These are phyloP conservation scores for Cromileptes altivelis DNA, from an alignment of 2,113 vertebrate species.

Conservation along the genomic window DNA sequence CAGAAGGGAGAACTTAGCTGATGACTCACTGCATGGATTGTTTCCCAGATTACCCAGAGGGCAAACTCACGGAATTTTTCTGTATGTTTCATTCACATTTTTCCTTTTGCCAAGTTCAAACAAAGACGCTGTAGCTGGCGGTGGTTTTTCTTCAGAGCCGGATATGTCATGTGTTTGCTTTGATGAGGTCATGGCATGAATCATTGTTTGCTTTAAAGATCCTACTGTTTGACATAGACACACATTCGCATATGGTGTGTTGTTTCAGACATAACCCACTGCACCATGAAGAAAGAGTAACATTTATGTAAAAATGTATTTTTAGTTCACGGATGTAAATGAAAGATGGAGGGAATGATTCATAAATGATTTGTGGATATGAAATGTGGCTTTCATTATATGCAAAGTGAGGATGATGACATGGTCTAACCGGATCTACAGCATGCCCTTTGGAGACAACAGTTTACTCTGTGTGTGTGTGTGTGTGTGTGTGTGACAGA, in stretches of 20 bases:
- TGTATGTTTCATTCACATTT: constrained; percentile 58
- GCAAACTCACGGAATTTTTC: constrained; percentile 56
- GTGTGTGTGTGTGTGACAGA: neutral
- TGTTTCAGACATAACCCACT: constrained; percentile 9
- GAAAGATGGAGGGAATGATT: constrained; percentile 17
- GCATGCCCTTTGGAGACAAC: constrained; percentile 14
- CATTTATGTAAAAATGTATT: neutral
- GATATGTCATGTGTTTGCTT: constrained; percentile 69
- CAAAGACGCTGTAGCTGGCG: constrained; percentile 28
- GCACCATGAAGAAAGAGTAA: neutral
- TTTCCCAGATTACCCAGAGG: constrained; percentile 47
- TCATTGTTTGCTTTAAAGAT: constrained; percentile 70
- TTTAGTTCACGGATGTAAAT: neutral
- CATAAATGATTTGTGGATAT: neutral
- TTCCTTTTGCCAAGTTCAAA: constrained; percentile 51
- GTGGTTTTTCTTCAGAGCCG: constrained; percentile 51
- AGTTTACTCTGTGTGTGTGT: constrained; percentile 16
- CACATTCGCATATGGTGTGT: constrained; percentile 11
- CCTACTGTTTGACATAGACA: constrained; percentile 62
- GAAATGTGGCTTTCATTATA: constrained; percentile 43
- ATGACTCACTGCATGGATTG: constrained; percentile 63
- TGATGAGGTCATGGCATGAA: constrained; percentile 67
- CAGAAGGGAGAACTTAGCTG: constrained; percentile 31
- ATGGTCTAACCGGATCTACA: constrained; percentile 25
- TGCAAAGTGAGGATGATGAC: constrained; percentile 2